phyloP scores from a whole-genome alignment of 2,888 invertebrate species.

The Apamea anceps region DNA sequence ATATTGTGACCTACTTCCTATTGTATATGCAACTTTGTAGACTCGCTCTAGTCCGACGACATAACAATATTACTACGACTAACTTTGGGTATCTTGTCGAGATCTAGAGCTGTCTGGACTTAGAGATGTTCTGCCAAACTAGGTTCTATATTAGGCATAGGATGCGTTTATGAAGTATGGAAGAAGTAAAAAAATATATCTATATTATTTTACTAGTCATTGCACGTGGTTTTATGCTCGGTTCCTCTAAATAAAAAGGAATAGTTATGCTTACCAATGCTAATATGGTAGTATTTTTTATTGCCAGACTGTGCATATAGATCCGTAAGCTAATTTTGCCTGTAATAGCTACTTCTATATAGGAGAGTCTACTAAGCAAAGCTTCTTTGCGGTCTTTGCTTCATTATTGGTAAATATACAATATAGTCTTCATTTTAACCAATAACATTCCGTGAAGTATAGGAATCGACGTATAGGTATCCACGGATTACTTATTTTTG shows the following conservation, averaged over 20 bases:
- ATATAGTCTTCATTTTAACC: not conserved
- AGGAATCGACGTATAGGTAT: not conserved
- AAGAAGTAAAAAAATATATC: not conserved
- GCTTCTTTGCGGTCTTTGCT: not conserved
- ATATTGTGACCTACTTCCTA: slow-evolving; percentile 54
- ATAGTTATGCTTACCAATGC: no score
- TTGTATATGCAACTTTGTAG: slow-evolving; percentile 50
- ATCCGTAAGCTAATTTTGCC: no score
- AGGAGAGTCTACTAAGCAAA: not conserved
- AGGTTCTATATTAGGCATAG: not conserved
- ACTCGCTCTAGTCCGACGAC: slow-evolving; percentile 36
- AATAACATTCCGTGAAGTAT: not conserved
- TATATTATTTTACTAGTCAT: not conserved
- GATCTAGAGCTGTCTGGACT: slow-evolving; percentile 8
- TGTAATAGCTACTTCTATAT: not conserved
- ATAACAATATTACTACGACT: slow-evolving; percentile 28
- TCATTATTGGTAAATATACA: not conserved
- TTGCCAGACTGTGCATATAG: no score
- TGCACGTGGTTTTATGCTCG: not conserved
- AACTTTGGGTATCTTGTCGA: slow-evolving; percentile 36
- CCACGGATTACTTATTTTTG: not conserved
- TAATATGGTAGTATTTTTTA: no score
- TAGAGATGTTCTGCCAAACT: slow-evolving; percentile 16
- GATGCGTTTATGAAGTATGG: not conserved
- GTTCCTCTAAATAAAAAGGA: not conserved